A percentile compares a stretch with the other conserved stretches of the same genome.
These are phyloP conservation scores for Acleris cristana DNA, from an alignment of 2,888 invertebrate genomes.

Conservation along the genomic window DNA sequence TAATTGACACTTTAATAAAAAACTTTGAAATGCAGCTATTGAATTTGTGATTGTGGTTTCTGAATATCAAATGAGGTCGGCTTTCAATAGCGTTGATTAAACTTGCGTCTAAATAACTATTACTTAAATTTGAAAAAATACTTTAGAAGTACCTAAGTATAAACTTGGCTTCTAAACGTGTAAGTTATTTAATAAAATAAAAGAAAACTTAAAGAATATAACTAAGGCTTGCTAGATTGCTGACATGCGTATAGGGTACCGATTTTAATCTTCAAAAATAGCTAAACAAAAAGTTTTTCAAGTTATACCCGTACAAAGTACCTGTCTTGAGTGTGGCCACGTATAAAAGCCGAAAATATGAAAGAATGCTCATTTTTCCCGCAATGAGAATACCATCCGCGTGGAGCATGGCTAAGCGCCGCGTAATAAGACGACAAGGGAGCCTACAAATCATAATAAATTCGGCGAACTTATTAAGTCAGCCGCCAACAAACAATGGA, in stretches of 20 bases:
- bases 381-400: constrained; percentile 51
- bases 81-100: not conserved
- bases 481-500: constrained; percentile 81
- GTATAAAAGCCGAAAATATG: constrained; percentile 57
- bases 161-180: no score
- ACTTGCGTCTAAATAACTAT: no score
- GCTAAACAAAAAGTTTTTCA: no score
- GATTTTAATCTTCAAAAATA: no score
- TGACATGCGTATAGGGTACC: no score
- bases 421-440: constrained; percentile 76
- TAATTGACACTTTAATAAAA: not conserved
- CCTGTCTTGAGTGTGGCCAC: constrained; percentile 19
- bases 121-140: no score
- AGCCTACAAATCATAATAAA: constrained; percentile 81
- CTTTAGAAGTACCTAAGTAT: no score
- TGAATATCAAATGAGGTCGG: constrained; percentile 3
- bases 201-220: no score
- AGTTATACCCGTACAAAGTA: constrained; percentile 7
- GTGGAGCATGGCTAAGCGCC: constrained; percentile 64
- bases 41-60: constrained; percentile 4
- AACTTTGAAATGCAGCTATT: constrained; percentile 2
- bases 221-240: no score
- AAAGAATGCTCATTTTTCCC: constrained; percentile 51
- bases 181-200: no score
- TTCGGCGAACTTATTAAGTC: constrained; percentile 81